Conservation (phyloP, 2,888 invertebrate species). For the Coleophora flavipennella region DNA sequence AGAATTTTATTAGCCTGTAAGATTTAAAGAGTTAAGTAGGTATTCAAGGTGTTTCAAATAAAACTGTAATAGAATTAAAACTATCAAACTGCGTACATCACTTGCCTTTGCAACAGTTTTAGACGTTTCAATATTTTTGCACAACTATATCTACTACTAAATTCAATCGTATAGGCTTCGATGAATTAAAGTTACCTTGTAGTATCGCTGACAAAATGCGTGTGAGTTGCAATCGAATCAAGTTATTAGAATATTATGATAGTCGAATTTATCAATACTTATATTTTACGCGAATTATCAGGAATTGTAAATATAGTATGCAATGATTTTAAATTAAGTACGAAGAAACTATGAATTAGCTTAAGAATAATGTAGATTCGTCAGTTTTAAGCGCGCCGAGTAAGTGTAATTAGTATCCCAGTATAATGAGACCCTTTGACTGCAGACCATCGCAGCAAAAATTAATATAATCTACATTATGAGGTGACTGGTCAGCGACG, state of each 20-base stretch:
- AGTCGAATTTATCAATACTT: slow-evolving; percentile 13
- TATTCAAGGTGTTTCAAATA: slow-evolving; percentile 32
- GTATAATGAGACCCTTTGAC: background rate
- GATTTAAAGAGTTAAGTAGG: slow-evolving; percentile 25
- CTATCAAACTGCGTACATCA: slow-evolving; percentile 48
- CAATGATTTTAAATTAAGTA: slow-evolving; percentile 14
- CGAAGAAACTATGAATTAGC: slow-evolving; percentile 5
- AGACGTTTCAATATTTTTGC: slow-evolving; percentile 50
- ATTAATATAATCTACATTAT: background rate
- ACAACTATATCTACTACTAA: slow-evolving; percentile 40
- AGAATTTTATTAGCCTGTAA: slow-evolving; percentile 32
- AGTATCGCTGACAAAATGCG: slow-evolving; percentile 27
- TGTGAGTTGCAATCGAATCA: too few species aligned
- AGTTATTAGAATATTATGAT: slow-evolving; percentile 16
- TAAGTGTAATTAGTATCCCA: background rate
- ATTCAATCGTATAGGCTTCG: too few species aligned
- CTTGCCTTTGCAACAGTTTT: slow-evolving; percentile 63
- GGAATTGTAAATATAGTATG: slow-evolving; percentile 34
- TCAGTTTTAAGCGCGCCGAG: too few species aligned
- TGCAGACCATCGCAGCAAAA: too few species aligned
- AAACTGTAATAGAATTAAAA: slow-evolving; percentile 20
- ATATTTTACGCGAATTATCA: slow-evolving; percentile 13
- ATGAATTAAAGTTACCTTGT: slow-evolving; percentile 57
- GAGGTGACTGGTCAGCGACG: slow-evolving; percentile 11
- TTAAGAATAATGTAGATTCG: slow-evolving; percentile 8